Evolutionary conservation across 37 sponge, comb jelly and placozoan species (phyloP).

Genomic region (Ianthella basta): DNA sequence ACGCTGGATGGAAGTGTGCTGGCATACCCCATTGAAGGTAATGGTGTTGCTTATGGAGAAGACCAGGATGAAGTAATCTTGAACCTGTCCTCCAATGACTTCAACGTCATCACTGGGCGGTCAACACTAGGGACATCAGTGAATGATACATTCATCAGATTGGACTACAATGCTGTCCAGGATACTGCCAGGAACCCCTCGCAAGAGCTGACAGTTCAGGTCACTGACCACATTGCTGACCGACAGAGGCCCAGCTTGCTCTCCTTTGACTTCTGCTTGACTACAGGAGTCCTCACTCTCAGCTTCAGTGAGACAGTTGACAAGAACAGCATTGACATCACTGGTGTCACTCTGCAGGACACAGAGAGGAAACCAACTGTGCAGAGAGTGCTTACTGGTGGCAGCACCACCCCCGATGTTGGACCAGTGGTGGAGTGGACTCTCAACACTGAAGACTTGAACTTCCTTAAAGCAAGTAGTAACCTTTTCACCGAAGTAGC

Average conservation of each 20-base stretch:
- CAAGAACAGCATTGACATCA: constrained; percentile 53
- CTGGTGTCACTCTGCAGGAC: constrained; percentile 80
- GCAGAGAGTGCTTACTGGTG: constrained; percentile 58
- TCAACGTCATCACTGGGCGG: constrained; percentile 71
- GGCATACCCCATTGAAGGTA: constrained; percentile 43
- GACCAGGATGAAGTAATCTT: constrained; percentile 39
- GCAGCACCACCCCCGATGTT: constrained; percentile 44
- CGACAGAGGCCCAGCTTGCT: constrained; percentile 64
- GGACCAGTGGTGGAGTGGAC: constrained; percentile 54
- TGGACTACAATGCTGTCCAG: constrained; percentile 36
- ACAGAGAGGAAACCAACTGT: constrained; percentile 50
- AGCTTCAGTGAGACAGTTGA: constrained; percentile 80
- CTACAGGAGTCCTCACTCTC: constrained; percentile 69
- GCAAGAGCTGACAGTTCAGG: background rate
- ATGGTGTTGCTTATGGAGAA: constrained; percentile 58
- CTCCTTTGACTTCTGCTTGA: constrained; percentile 69
- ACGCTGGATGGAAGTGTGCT: background rate
- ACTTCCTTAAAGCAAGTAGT: constrained; percentile 65
- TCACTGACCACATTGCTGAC: constrained; percentile 45
- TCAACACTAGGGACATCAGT: constrained; percentile 52
- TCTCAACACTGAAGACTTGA: constrained; percentile 67
- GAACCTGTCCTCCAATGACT: constrained; percentile 48
- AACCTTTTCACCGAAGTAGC: constrained; percentile 60
- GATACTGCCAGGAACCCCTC: constrained; percentile 88
- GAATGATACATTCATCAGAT: constrained; percentile 67